These are phyloP conservation scores for Vulpes vulpes DNA, from an alignment of 2,113 vertebrate species.

Conservation along the genomic window DNA sequence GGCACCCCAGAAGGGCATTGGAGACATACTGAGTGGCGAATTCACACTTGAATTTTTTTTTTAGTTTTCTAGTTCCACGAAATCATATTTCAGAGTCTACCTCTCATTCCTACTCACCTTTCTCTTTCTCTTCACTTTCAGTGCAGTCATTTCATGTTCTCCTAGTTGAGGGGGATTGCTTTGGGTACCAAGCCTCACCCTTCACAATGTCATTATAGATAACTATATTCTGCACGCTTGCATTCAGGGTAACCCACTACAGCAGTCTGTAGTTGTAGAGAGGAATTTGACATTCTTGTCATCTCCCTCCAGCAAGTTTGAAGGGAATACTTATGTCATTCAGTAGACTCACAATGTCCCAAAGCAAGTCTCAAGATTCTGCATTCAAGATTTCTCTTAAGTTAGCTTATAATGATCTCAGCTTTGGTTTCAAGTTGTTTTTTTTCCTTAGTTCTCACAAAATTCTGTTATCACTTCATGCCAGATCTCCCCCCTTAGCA, in stretches of 20 bases:
- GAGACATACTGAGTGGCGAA: not conserved
- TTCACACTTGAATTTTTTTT: not conserved
- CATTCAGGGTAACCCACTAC: not conserved
- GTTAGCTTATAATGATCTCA: constrained; percentile 56
- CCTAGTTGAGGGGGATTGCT: not conserved
- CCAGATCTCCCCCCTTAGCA: not conserved
- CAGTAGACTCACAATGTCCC: constrained; percentile 31
- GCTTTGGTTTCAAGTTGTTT: not conserved
- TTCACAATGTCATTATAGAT: not conserved
- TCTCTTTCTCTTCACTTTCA: constrained; percentile 14
- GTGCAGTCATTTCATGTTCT: not conserved
- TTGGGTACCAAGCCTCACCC: not conserved
- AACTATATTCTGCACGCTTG: not conserved
- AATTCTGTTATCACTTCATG: constrained; percentile 32
- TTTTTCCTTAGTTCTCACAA: constrained; percentile 18
- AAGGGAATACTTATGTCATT: constrained; percentile 61
- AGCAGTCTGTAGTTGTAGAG: not conserved
- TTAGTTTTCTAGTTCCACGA: not conserved
- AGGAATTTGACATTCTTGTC: not conserved
- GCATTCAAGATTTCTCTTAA: constrained; percentile 12
- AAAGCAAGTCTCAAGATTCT: constrained; percentile 63
- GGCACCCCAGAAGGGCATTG: not conserved
- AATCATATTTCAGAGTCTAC: constrained; percentile 16
- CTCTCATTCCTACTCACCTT: not conserved
- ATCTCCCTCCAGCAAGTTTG: constrained; percentile 40